A percentile compares a stretch with the other conserved stretches of the same genome.
Evolutionary conservation across 2,113 vertebrate species (phyloP).

Genomic region (Myotis davidii): DNA sequence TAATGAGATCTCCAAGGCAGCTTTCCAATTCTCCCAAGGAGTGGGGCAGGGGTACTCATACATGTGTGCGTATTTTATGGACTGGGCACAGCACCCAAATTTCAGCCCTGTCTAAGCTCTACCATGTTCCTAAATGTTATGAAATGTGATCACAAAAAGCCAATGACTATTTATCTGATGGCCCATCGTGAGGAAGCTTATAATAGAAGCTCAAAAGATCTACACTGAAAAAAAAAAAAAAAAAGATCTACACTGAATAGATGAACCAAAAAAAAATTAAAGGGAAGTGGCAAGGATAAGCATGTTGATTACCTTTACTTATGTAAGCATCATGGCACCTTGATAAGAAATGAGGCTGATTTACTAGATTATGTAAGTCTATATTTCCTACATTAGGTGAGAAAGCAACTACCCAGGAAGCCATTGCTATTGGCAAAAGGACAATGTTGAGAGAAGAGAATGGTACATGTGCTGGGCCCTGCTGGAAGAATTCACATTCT

Average conservation of each 20-base stretch:
- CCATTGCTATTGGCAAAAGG: not conserved
- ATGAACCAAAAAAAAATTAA: not conserved
- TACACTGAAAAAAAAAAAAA: not conserved
- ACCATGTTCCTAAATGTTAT: not conserved
- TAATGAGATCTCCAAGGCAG: conserved; percentile 36
- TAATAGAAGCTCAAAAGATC: not conserved
- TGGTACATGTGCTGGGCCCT: too few relatives aligned
- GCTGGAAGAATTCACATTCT: not conserved
- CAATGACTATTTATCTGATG: not conserved
- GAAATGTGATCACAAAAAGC: conserved; percentile 10
- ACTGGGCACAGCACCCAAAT: not conserved
- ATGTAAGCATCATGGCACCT: not conserved
- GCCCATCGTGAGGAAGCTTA: not conserved
- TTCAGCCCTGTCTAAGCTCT: not conserved
- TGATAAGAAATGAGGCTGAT: not conserved
- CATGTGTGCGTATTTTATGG: not conserved
- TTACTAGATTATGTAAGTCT: not conserved
- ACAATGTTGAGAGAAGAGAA: not conserved
- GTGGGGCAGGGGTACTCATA: accelerated
- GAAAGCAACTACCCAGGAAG: not conserved
- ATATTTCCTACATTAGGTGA: not conserved
- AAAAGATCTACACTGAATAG: not conserved
- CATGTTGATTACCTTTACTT: not conserved
- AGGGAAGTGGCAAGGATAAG: not conserved
- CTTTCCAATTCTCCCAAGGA: not conserved